phyloP scores from a whole-genome alignment of 2,888 invertebrate species.

The Pecten maximus region DNA sequence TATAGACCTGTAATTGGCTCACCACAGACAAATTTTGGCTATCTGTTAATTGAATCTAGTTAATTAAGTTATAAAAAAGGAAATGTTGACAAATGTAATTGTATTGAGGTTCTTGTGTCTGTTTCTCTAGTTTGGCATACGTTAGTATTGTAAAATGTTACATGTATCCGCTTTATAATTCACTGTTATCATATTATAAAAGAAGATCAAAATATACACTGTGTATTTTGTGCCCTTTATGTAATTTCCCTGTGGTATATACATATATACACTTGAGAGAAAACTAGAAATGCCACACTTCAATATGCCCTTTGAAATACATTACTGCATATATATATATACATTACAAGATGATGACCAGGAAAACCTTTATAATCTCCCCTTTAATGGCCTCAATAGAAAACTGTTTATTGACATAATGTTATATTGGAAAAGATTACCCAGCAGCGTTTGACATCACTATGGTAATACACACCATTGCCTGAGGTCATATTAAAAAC shows the following conservation, averaged over 20 bases:
- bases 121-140: neutral
- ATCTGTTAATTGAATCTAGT: constrained; percentile 26
- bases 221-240: neutral
- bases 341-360: neutral
- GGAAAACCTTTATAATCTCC: neutral
- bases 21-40: neutral
- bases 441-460: neutral
- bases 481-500: neutral
- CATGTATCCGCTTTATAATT: neutral
- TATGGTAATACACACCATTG: neutral
- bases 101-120: neutral
- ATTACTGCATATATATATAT: neutral
- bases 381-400: constrained; percentile 30
- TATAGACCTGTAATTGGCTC: neutral
- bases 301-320: constrained; percentile 30
- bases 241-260: neutral
- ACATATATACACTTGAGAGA: neutral
- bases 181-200: neutral
- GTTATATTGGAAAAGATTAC: constrained; percentile 20
- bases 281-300: neutral
- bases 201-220: constrained; percentile 12
- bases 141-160: neutral
- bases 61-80: constrained; percentile 22
- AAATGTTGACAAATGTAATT: constrained; percentile 27
- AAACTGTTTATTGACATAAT: neutral